A percentile compares a stretch with the other conserved stretches of the same genome.
phyloP scores from a whole-genome alignment of 2,113 vertebrate genomes.

The Myrmophylax atrothorax region DNA sequence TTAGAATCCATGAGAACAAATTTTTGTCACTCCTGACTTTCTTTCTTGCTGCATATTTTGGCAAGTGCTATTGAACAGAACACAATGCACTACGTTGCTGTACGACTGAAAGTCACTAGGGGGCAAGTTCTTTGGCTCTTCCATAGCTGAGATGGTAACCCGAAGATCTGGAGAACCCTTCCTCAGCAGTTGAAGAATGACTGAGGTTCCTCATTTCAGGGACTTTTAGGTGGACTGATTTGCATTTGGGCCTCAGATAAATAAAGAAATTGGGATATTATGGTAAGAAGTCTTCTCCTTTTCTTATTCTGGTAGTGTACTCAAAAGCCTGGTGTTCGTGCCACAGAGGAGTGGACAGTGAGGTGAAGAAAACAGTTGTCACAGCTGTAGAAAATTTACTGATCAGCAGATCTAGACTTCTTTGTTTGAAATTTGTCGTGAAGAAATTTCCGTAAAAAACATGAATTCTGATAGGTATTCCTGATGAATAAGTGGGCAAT shows the following conservation, averaged over 20 bases:
- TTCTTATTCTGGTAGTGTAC: neutral
- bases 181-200: neutral
- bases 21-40: neutral
- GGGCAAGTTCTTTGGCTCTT: neutral
- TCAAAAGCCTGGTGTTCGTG: neutral
- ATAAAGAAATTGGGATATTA: neutral
- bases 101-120: neutral
- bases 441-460: neutral
- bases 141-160: neutral
- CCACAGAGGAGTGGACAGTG: neutral
- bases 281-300: neutral
- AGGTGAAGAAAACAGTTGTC: neutral
- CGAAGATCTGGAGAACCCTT: neutral
- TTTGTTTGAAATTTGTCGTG: neutral
- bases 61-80: neutral
- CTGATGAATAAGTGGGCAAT: neutral
- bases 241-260: neutral
- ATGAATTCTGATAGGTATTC: neutral
- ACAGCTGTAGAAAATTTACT: neutral
- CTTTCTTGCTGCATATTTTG: neutral
- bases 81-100: neutral
- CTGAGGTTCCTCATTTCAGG: neutral
- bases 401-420: neutral
- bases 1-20: neutral
- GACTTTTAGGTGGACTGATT: neutral